A percentile compares a stretch with the other conserved stretches of the same genome.
Evolutionary conservation across 2,888 invertebrate genomes (phyloP).

Genomic region (Agonopterix subpropinquella): DNA sequence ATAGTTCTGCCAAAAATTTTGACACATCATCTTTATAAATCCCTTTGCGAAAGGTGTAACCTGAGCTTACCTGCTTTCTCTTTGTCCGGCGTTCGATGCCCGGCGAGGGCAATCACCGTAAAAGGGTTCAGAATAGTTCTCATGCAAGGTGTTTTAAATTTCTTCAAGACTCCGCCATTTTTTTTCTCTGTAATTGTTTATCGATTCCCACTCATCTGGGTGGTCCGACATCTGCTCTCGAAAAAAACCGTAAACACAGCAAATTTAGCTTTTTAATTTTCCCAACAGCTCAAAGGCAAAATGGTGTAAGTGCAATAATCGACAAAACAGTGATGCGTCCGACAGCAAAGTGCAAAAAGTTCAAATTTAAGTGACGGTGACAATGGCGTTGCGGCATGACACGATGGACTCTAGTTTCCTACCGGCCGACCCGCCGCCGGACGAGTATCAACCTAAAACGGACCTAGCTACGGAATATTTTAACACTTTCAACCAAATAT

Average conservation of each 20-base stretch:
- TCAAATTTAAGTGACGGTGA: conserved; percentile 43
- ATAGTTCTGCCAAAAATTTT: conserved; percentile 14
- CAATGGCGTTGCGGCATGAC: conserved; percentile 58
- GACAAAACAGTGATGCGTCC: conserved; percentile 40
- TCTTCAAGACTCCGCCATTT: neutral
- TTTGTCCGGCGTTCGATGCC: conserved; percentile 23
- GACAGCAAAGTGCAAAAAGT: conserved; percentile 45
- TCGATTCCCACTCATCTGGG: neutral
- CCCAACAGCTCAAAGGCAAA: neutral
- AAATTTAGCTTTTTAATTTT: neutral
- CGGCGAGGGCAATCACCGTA: conserved; percentile 16
- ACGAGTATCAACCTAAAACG: conserved; percentile 50
- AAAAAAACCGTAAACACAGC: conserved; percentile 16
- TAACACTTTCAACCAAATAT: conserved; percentile 66
- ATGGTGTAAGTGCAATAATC: neutral
- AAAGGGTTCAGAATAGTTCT: conserved; percentile 21
- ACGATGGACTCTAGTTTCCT: conserved; percentile 66
- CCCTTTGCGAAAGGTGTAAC: conserved; percentile 6
- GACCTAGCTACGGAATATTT: conserved; percentile 64
- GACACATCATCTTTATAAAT: conserved; percentile 5
- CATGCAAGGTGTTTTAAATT: conserved; percentile 19
- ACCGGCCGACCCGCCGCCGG: conserved; percentile 77
- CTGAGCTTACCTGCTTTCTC: conserved; percentile 2
- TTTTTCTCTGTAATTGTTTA: conserved; percentile 6
- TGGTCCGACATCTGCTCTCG: conserved; percentile 1